phyloP scores from a whole-genome alignment of 2,797 vertebrate genomes.

The Lagocephalus sceleratus region DNA sequence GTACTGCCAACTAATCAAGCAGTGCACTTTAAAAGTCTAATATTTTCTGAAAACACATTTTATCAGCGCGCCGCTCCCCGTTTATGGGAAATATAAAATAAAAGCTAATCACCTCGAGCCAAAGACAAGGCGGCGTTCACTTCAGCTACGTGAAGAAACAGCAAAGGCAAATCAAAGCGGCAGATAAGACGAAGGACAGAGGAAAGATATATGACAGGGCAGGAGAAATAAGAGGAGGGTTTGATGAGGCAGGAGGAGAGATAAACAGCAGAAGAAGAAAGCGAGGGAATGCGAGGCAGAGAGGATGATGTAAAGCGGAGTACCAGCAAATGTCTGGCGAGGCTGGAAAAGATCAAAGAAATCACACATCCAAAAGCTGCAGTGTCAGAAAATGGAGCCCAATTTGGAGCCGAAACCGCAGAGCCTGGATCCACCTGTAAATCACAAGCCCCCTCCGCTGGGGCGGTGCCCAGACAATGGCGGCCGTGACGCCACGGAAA shows the following conservation, averaged over 20 bases:
- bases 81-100: conserved; percentile 1
- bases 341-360: conserved; percentile 71
- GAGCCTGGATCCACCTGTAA: conserved; percentile 69
- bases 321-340: conserved; percentile 47
- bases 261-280: conserved; percentile 34
- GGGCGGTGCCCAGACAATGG: conserved; percentile 62
- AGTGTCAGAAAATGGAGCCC: conserved; percentile 72
- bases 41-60: neutral
- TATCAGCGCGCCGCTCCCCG: neutral
- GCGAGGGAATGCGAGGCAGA: conserved; percentile 26
- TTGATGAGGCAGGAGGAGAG: conserved; percentile 43
- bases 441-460: conserved; percentile 57
- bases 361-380: conserved; percentile 62
- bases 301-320: conserved; percentile 57
- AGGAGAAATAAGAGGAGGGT: conserved; percentile 4
- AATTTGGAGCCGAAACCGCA: conserved; percentile 69
- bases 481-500: conserved; percentile 41
- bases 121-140: too few species aligned
- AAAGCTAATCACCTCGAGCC: conserved; percentile 37
- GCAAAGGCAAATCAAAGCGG: conserved; percentile 31
- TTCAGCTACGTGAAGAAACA: conserved; percentile 14
- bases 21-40: neutral
- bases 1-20: neutral
- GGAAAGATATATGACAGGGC: conserved; percentile 41
- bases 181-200: conserved; percentile 40